phyloP scores from a whole-genome alignment of 92 coral and sea anemone species.

The Epizoanthus ramosus region DNA sequence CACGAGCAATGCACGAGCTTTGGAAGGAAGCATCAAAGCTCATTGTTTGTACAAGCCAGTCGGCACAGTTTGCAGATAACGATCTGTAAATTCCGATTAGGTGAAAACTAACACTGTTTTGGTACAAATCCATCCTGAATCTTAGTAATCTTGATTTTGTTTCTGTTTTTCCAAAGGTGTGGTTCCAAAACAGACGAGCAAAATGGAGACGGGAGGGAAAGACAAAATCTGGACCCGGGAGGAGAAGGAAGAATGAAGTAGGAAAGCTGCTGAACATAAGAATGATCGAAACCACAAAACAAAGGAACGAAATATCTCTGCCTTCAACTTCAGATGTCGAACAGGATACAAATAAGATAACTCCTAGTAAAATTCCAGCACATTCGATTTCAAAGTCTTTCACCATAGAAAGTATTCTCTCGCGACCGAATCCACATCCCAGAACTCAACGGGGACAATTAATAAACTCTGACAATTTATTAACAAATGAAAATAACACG shows the following conservation, averaged over 20 bases:
- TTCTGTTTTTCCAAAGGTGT: constrained; percentile 65
- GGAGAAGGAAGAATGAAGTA: constrained; percentile 86
- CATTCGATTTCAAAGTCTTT: constrained; percentile 47
- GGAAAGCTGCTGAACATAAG: constrained; percentile 55
- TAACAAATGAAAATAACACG: not conserved
- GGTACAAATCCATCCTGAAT: not conserved
- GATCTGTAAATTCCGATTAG: constrained; percentile 19
- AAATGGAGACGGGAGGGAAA: constrained; percentile 92
- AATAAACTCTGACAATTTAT: not conserved
- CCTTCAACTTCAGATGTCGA: not conserved
- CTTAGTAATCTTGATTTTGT: not conserved
- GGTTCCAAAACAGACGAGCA: constrained; percentile 98
- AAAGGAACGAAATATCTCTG: not conserved
- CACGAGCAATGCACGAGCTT: not conserved
- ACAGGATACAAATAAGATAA: not conserved
- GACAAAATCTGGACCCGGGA: constrained; percentile 88
- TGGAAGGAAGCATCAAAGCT: constrained; percentile 21
- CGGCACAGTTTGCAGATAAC: constrained; percentile 26
- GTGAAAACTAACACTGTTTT: not conserved
- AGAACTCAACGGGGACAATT: not conserved
- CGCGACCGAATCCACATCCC: constrained; percentile 66
- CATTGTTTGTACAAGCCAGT: constrained; percentile 27
- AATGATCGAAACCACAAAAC: constrained; percentile 11
- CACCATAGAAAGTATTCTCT: constrained; percentile 79
- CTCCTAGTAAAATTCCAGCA: not conserved